phyloP scores from a whole-genome alignment of 1,140 invertebrate species.

The Drosophila varians region DNA sequence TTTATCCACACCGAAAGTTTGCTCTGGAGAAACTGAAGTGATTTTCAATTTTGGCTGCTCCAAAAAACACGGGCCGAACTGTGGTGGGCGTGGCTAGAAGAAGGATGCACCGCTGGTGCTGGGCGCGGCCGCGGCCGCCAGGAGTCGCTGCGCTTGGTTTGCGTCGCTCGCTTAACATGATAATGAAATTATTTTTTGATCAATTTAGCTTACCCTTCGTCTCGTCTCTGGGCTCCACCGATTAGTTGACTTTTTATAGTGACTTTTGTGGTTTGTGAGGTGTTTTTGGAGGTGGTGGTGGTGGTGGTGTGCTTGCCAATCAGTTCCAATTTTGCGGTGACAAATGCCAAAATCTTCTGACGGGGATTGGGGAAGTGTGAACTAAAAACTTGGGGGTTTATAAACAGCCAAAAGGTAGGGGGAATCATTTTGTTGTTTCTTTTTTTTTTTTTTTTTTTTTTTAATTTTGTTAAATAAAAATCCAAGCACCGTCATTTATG shows the following conservation, averaged over 20 bases:
- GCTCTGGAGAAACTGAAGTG: conserved; percentile 35
- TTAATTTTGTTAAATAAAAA: conserved; percentile 71
- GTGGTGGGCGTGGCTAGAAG: conserved; percentile 22
- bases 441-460: no score
- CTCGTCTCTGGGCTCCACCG: conserved; percentile 37
- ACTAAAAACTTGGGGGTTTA: conserved; percentile 29
- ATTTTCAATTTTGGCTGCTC: conserved; percentile 35
- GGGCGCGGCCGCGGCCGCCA: conserved; percentile 9
- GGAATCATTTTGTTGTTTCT: no score
- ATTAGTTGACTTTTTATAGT: conserved; percentile 22
- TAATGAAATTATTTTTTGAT: conserved; percentile 9
- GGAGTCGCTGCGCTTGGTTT: conserved; percentile 33
- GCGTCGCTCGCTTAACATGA: conserved; percentile 30
- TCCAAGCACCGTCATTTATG: conserved; percentile 56
- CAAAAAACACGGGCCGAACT: conserved; percentile 31
- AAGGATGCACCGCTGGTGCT: conserved; percentile 14
- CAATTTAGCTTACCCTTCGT: conserved; percentile 48
- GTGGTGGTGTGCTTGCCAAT: conserved; percentile 55
- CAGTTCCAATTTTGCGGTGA: conserved; percentile 54
- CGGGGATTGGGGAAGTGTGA: conserved; percentile 29
- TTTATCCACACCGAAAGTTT: conserved; percentile 57
- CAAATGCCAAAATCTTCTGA: conserved; percentile 45
- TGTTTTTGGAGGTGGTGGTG: conserved; percentile 48
- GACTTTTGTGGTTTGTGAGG: conserved; percentile 38
- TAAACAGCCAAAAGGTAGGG: conserved; percentile 39